Evolutionary conservation across 2,888 invertebrate genomes (phyloP), one percentile per base, ranked within the genome.

Genomic region (Caenorhabditis japonica): DNA sequence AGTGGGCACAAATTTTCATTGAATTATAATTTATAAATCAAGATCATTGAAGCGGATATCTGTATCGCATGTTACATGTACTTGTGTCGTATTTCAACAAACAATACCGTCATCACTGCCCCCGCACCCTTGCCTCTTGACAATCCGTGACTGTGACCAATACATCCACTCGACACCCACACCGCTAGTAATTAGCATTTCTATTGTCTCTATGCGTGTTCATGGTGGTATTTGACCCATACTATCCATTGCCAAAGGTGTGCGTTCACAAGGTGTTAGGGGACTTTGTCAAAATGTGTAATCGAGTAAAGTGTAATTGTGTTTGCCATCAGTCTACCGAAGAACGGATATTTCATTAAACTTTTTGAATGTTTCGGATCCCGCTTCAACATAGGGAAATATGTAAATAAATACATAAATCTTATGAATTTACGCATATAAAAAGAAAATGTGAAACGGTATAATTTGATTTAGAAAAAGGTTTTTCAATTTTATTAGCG

Each of bases 21-120:
- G 33, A 17, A 47, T 47, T 47, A 2, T 23, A 30, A 1, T 34
- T 38, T 39, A 17, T 25, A 12, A 30, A 64, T 58, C 17, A 56
- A 66, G 51, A 27, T n/a, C 66, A 58, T 36, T 49, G 66, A 68
- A 36, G 66, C 66, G 66, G 66, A 68, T 68, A 58, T 49, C 55
- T 38, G 43, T 49, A 30, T n/a, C n/a, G n/a, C 30, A 30, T 30
- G 30, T 30, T 10, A 52, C 53, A 56, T 19, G 53, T 38, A 62
- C 39, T 27, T 33, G 56, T 56, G 66, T 56, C 56, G 36, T 23
- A 66, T 68, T 68, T 44, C 66, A 68, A 58, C n/a, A n/a, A n/a
- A n/a, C 52, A 58, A 58, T 51, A 56, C 58, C 49, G 49, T 66
- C 41, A 17, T 47, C 51, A 49, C n/a, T n/a, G n/a, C n/a, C 39